Evolutionary conservation across 2,888 invertebrate genomes (phyloP).

Genomic region (Mythimna vitellina): DNA sequence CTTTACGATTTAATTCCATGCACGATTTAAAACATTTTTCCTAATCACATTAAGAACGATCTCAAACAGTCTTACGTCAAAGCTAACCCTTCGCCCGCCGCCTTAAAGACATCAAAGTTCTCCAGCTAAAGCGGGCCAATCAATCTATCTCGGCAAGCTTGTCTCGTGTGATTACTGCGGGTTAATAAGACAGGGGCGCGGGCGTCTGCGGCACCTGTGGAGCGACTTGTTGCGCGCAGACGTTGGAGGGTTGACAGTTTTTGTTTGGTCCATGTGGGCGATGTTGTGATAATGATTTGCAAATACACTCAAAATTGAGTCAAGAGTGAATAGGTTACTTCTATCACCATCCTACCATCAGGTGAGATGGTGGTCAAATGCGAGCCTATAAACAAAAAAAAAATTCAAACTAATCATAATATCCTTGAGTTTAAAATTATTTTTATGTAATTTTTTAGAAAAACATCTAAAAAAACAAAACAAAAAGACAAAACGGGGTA

Average conservation of each 20-base stretch:
- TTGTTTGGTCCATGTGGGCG: conserved; percentile 17
- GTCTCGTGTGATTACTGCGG: conserved; percentile 80
- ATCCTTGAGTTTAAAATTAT: no score
- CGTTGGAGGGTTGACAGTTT: conserved; percentile 36
- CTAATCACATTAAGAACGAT: neutral
- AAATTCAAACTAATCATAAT: no score
- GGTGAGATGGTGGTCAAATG: no score
- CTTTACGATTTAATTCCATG: no score
- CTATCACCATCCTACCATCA: no score
- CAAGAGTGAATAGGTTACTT: no score
- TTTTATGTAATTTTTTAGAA: no score
- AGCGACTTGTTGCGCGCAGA: conserved; percentile 67
- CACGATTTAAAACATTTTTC: neutral
- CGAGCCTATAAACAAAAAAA: no score
- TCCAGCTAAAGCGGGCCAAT: conserved; percentile 68
- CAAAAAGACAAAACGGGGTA: no score
- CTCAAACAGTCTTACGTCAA: conserved; percentile 14
- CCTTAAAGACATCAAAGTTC: conserved; percentile 37
- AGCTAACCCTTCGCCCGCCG: conserved; percentile 32
- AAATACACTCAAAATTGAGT: no score
- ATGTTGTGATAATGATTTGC: neutral
- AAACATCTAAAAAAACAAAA: no score
- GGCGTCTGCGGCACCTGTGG: conserved; percentile 73
- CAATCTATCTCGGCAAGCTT: conserved; percentile 73
- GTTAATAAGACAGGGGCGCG: conserved; percentile 68